Base-by-base conservation (phyloP, 2,113 vertebrate genomes). In the Peucedramus taeniatus region DNA sequence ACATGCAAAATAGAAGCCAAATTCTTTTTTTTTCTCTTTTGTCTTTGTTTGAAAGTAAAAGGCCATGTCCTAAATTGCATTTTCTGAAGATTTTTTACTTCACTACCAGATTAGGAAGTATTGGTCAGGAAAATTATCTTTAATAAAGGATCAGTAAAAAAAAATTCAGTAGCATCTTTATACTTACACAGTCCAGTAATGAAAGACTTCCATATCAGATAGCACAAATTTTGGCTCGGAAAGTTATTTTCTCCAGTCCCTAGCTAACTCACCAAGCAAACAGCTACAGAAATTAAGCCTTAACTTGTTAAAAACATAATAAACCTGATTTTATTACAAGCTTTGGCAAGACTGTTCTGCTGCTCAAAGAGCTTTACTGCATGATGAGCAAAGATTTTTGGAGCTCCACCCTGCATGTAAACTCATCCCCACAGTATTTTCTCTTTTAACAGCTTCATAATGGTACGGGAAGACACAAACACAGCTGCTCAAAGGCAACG, bases 241-340 rank as follows among this genome's bases (percentile, higher is more conserved):
- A 95, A 54, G 45, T 71, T 60, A 79, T 33, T 56, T 24, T 15
- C 63, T 68, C 13, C 53, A 57, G 44, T 90, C 39, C 49, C 31
- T n/a, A 57, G 24, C 50, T 96, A 94, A 76, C 75, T 74, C 87
- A 65, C 15, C 3, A 3, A 78, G 65, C 61, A 85, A 88, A 89
- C 65, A 89, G 50, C 71, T 88, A 86, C 24, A 90, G 89, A 95
- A 95, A 96, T 89, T 86, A 96, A 94, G 92, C 83, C 90, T 84
- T 92, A 83, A 94, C 93, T 93, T 92, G 93, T 72, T 87, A 95
- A 96, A 95, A 96, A 60, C 72, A 84, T 39, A 95, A 83, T 53
- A 95, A 94, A 91, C 47, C 35, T 68, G 83, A 83, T 74, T 89
- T 93, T 87, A 79, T 90, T 87, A 77, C 80, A 92, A 82, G 78